Evolutionary conservation across 2,888 invertebrate genomes (phyloP).

Genomic region (Morpho deidamia): DNA sequence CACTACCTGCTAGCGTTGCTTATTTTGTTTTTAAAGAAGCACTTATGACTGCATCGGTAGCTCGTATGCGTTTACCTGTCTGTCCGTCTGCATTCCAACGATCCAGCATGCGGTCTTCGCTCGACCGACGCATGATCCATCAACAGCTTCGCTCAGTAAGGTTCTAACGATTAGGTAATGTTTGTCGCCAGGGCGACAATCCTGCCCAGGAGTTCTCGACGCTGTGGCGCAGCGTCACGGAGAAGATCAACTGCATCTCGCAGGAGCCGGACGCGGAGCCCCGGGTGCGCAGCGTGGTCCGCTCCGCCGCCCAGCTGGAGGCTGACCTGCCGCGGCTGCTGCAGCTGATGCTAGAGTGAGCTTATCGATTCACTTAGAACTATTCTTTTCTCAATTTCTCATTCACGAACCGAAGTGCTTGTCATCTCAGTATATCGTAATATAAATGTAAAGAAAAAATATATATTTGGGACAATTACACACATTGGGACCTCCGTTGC

Average conservation of each 20-base stretch:
- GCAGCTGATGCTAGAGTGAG: constrained; percentile 41
- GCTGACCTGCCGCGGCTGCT: constrained; percentile 35
- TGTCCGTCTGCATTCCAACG: no score
- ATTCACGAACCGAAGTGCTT: not conserved
- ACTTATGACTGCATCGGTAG: no score
- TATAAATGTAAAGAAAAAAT: no score
- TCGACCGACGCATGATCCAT: no score
- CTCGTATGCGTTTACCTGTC: no score
- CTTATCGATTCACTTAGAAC: constrained; percentile 5
- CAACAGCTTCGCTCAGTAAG: no score
- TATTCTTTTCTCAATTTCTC: no score
- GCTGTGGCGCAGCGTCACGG: constrained; percentile 32
- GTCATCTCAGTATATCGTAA: not conserved
- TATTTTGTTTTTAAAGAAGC: no score
- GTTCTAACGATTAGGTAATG: not conserved
- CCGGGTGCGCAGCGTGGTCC: constrained; percentile 22
- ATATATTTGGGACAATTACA: no score
- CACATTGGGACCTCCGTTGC: no score
- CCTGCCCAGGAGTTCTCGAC: constrained; percentile 42
- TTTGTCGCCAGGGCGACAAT: constrained; percentile 36
- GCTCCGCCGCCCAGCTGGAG: constrained; percentile 29
- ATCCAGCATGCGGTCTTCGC: no score
- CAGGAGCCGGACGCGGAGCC: constrained; percentile 18
- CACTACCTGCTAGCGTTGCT: no score
- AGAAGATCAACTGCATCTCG: constrained; percentile 24